These are phyloP conservation scores for Eupithecia centaureata DNA, from an alignment of 2,888 invertebrate species.

Conservation along the genomic window DNA sequence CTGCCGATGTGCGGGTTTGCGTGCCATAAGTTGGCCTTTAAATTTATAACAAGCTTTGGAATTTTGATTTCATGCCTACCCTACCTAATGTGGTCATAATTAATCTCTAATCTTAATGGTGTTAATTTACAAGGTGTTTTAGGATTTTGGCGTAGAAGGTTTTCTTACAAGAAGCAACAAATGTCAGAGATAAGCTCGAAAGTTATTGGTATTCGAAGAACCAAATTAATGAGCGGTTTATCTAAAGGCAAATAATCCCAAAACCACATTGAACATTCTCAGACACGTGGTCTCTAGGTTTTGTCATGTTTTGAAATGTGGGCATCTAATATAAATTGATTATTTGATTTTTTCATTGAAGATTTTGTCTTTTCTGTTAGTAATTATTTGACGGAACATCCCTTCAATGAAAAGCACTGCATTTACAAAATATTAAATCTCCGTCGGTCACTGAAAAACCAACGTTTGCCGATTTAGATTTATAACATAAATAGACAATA, in stretches of 20 bases:
- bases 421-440: no score
- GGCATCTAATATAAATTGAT: background rate
- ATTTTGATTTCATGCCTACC: constrained; percentile 40
- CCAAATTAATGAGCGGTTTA: background rate
- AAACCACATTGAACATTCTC: constrained; percentile 1
- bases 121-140: constrained; percentile 43
- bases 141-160: constrained; percentile 16
- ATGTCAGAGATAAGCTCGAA: background rate
- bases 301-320: background rate
- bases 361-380: background rate
- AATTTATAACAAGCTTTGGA: constrained; percentile 43
- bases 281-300: constrained; percentile 6
- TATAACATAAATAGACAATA: no score
- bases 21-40: constrained; percentile 46
- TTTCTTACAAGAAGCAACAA: background rate
- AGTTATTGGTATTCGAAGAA: background rate
- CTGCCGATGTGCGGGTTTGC: constrained; percentile 47
- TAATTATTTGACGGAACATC: background rate
- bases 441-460: no score
- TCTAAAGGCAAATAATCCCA: background rate
- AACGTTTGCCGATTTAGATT: no score
- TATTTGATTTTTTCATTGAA: background rate
- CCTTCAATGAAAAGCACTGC: background rate
- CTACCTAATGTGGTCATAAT: constrained; percentile 38
- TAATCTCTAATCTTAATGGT: constrained; percentile 38